These are phyloP conservation scores for Acipenser oxyrinchus DNA, from an alignment of 2,797 vertebrate genomes.

Conservation along the genomic window DNA sequence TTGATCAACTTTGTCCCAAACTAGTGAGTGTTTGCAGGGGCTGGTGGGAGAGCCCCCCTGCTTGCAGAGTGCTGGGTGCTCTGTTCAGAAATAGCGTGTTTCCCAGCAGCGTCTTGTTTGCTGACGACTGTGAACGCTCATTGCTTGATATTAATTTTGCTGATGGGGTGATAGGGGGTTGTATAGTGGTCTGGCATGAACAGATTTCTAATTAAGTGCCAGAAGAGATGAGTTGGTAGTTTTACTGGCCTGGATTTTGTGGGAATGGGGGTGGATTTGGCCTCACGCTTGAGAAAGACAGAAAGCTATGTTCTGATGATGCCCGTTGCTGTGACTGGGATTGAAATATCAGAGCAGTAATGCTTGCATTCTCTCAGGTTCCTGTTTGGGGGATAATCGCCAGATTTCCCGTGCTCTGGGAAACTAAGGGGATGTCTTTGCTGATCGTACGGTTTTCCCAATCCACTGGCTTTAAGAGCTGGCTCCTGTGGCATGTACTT, in stretches of 20 bases:
- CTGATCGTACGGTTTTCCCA: constrained; percentile 26
- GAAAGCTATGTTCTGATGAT: neutral
- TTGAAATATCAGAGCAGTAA: constrained; percentile 13
- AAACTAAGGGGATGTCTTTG: constrained; percentile 27
- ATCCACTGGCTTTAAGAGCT: constrained; percentile 15
- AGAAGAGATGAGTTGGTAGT: constrained; percentile 51
- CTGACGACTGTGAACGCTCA: constrained; percentile 47
- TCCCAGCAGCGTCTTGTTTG: constrained; percentile 50
- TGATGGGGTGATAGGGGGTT: constrained; percentile 28
- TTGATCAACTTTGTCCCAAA: constrained; percentile 49
- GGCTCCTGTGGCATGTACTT: neutral
- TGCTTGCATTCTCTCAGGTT: constrained; percentile 35
- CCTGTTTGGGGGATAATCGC: constrained; percentile 49
- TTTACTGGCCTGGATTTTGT: constrained; percentile 50
- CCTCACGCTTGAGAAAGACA: constrained; percentile 8
- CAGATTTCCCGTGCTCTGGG: constrained; percentile 50
- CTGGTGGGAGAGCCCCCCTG: too few relatives aligned
- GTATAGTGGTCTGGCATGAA: constrained; percentile 32
- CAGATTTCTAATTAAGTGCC: constrained; percentile 40
- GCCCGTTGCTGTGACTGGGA: constrained; percentile 24
- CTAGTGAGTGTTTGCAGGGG: constrained; percentile 31
- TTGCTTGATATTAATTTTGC: constrained; percentile 38
- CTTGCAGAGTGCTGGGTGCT: constrained; percentile 21
- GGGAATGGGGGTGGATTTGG: constrained; percentile 20
- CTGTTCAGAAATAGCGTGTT: constrained; percentile 30